Evolutionary conservation across 2,113 vertebrate species (phyloP), one percentile per base, ranked within the genome.

Genomic region (Eidolon helvum): DNA sequence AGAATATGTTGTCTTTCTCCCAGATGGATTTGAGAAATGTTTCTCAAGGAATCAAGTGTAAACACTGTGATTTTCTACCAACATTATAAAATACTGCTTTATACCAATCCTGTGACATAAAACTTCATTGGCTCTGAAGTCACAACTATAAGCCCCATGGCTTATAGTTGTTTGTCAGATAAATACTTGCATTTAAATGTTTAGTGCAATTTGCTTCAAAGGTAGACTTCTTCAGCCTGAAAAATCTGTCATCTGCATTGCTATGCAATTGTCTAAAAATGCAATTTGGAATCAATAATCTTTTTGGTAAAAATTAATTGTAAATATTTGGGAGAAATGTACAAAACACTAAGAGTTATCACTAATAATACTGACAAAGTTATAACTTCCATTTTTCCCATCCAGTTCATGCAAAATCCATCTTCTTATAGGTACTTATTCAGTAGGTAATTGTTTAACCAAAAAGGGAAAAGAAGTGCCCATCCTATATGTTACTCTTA

Each of bases 251-350:
- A 63, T 72, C 90, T 84, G 16, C 43, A 55, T 80, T 65, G 1
- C 4, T 72, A 14, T 84, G 38, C 89, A 65, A 1, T 72, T 88
- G 3, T 65, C 28, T 84, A n/a, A 45, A 94, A 74, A 69, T 90
- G 33, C 40, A 2, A 84, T 88, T 95, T 96, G 14, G 4, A 87
- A 84, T 71, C 5, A 86, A 71, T 18, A 63, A 28, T 24, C 5
- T 24, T 82, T 50, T 28, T 26, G 43, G 50, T 86, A 38, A 92
- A 69, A 96, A 85, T 68, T 85, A 84, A 93, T 84, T 89, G 75
- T 91, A 90, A 94, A 15, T 75, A 94, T 93, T 91, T 93, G 5
- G 15, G 3, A 48, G 7, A 92, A 89, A 72, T 91, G 0, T 16
- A 43, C 26, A n/a, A 91, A 91, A 21, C 26, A 84, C 28, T 7